phyloP scores from a whole-genome alignment of 2,113 vertebrate genomes.

The Bos javanicus region DNA sequence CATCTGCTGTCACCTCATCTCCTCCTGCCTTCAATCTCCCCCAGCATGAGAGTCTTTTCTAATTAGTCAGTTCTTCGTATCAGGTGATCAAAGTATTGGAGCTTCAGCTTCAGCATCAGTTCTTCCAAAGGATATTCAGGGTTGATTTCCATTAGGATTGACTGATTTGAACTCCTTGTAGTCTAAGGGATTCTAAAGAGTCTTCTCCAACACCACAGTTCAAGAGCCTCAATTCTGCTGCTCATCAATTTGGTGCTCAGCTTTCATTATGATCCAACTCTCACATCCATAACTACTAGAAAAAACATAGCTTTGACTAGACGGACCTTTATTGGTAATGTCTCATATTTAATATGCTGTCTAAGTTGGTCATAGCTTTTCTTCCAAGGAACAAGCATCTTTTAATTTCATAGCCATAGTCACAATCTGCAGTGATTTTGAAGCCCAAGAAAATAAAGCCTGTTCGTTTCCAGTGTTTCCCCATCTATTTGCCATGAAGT shows the following conservation, averaged over 20 bases:
- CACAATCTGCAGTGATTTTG: neutral
- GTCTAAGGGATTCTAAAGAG: neutral
- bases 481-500: neutral
- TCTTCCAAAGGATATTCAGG: neutral
- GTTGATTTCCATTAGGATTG: neutral
- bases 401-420: neutral
- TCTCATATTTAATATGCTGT: neutral
- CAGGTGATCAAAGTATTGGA: neutral
- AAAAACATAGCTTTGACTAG: neutral
- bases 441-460: neutral
- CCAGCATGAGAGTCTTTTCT: neutral
- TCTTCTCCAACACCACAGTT: neutral
- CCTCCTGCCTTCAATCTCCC: neutral
- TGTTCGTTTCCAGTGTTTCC: neutral
- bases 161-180: neutral
- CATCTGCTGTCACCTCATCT: rapidly evolving
- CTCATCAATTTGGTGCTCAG: neutral
- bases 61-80: neutral
- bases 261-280: neutral
- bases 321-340: neutral
- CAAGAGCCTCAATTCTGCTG: neutral
- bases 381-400: neutral
- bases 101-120: neutral
- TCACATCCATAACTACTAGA: neutral
- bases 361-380: neutral